Conservation (phyloP, 1,140 invertebrate species). For the Aporrectodea caliginosa region DNA sequence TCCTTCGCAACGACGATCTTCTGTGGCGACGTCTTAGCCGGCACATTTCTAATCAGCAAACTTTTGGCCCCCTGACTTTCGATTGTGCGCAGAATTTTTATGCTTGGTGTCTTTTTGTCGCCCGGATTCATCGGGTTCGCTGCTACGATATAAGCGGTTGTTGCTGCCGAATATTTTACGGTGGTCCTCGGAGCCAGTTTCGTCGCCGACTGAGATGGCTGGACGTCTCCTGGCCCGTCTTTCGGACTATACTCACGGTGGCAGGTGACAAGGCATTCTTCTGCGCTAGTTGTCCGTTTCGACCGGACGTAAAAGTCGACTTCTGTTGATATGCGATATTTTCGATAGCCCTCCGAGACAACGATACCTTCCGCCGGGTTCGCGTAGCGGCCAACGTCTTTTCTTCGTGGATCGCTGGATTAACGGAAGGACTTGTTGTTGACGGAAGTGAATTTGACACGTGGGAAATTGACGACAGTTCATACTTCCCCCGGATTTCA, state of each 20-base stretch:
- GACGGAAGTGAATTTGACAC: too few relatives aligned
- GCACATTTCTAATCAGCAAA: too few relatives aligned
- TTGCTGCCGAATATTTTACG: too few relatives aligned
- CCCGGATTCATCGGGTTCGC: too few relatives aligned
- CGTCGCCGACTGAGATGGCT: not conserved
- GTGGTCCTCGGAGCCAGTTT: not conserved
- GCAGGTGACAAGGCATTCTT: not conserved
- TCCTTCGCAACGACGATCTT: not conserved
- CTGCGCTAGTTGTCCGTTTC: not conserved
- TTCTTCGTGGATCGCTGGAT: too few relatives aligned
- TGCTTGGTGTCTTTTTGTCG: too few relatives aligned
- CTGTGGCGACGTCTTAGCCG: not conserved
- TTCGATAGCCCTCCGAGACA: not conserved
- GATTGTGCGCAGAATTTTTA: too few relatives aligned
- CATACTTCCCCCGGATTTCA: too few relatives aligned
- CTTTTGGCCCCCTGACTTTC: too few relatives aligned
- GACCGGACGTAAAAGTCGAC: not conserved
- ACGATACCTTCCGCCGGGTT: not conserved
- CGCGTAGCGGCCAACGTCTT: not conserved
- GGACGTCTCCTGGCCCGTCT: not conserved
- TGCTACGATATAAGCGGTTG: too few relatives aligned
- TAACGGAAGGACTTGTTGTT: too few relatives aligned
- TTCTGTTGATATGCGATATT: not conserved
- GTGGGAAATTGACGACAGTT: too few relatives aligned
- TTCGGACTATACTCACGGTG: not conserved